Evolutionary conservation across 2,113 vertebrate genomes (phyloP).

Genomic region (Corythaixoides concolor): DNA sequence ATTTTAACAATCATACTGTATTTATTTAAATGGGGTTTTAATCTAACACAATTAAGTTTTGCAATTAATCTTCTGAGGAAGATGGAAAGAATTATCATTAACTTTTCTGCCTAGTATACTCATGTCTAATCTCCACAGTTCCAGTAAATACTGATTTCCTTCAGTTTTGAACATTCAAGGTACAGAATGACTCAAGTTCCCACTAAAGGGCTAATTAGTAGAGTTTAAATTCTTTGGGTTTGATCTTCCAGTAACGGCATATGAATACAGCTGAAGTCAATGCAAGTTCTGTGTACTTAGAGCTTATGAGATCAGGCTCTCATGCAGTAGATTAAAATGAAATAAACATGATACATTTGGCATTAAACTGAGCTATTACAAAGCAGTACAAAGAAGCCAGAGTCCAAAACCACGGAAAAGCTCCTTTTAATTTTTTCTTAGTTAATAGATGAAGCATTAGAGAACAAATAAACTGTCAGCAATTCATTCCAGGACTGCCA

Average conservation of each 20-base stretch:
- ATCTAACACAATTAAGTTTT: conserved; percentile 75
- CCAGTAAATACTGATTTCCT: conserved; percentile 66
- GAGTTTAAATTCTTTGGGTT: conserved; percentile 62
- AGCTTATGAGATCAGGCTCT: conserved; percentile 50
- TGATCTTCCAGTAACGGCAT: conserved; percentile 6
- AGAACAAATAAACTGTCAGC: conserved; percentile 56
- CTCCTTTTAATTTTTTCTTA: conserved; percentile 56
- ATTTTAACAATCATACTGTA: conserved; percentile 70
- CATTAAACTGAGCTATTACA: conserved; percentile 33
- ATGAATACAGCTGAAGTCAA: conserved; percentile 48
- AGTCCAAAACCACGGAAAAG: conserved; percentile 23
- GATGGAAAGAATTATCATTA: conserved; percentile 74
- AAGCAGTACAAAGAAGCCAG: conserved; percentile 11
- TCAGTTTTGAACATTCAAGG: conserved; percentile 69
- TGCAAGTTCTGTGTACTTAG: conserved; percentile 49
- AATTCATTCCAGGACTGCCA: conserved; percentile 31
- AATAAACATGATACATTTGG: conserved; percentile 46
- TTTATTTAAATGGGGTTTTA: conserved; percentile 76
- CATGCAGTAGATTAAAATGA: conserved; percentile 29
- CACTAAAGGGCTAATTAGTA: conserved; percentile 64
- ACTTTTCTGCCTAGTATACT: conserved; percentile 63
- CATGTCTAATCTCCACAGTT: conserved; percentile 64
- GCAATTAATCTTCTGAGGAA: conserved; percentile 74
- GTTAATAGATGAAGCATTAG: conserved; percentile 65
- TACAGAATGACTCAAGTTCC: conserved; percentile 62